These are phyloP conservation scores for Dipus sagitta DNA, from an alignment of 2,797 vertebrate species.

Conservation along the genomic window DNA sequence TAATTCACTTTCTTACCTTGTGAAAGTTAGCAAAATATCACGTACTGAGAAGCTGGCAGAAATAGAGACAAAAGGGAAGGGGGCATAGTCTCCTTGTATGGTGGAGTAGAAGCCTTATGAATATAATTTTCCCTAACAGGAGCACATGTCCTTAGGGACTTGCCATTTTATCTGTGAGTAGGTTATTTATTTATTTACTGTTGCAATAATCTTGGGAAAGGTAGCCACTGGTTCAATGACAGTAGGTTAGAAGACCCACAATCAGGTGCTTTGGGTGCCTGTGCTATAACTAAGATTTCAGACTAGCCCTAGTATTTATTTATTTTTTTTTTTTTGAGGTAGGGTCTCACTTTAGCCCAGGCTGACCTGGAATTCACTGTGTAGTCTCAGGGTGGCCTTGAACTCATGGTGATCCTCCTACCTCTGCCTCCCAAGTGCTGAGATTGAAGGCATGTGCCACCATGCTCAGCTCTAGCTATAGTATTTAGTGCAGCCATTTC, in stretches of 20 bases:
- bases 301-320: background rate
- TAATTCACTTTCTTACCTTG: background rate
- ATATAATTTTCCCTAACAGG: background rate
- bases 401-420: too few species aligned
- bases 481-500: background rate
- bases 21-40: background rate
- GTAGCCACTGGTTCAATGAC: background rate
- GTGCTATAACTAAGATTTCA: conserved; percentile 21
- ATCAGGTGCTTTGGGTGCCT: background rate
- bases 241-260: background rate
- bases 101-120: background rate
- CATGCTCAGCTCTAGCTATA: too few species aligned
- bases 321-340: too few species aligned
- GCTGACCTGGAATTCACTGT: too few species aligned
- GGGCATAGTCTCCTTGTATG: background rate
- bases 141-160: background rate
- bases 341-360: too few species aligned
- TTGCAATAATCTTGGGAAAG: background rate
- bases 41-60: background rate
- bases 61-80: background rate
- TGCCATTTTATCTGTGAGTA: background rate
- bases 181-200: background rate
- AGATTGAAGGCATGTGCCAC: too few species aligned
- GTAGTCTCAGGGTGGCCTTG: too few species aligned
- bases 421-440: too few species aligned